phyloP scores from a whole-genome alignment of 2,113 vertebrate genomes.

The Nycticebus coucang region DNA sequence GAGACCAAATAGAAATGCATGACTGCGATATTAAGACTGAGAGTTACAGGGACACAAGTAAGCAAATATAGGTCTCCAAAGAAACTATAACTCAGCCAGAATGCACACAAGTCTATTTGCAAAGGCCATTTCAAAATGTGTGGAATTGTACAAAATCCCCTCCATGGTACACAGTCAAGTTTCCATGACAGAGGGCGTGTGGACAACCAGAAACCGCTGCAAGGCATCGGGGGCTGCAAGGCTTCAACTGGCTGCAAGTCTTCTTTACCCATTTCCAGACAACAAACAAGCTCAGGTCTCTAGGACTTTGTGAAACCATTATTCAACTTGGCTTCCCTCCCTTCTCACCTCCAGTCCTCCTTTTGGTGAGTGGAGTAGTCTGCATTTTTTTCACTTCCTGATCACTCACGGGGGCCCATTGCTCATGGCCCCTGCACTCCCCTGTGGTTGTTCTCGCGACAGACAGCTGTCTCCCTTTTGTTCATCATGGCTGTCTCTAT shows the following conservation, averaged over 20 bases:
- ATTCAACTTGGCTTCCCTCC: background rate
- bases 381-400: background rate
- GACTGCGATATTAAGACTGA: conserved; percentile 47
- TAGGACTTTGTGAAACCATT: background rate
- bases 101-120: background rate
- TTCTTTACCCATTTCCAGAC: background rate
- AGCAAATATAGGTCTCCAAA: conserved; percentile 48
- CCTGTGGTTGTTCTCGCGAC: background rate
- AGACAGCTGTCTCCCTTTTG: background rate
- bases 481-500: background rate
- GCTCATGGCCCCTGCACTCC: background rate
- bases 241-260: background rate
- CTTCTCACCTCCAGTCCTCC: background rate
- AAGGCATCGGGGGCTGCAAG: background rate
- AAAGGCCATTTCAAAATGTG: conserved; percentile 50
- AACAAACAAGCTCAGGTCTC: background rate
- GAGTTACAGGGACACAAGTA: conserved; percentile 30
- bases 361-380: background rate
- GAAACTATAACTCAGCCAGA: conserved; percentile 44
- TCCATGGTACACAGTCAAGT: background rate
- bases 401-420: too few species aligned
- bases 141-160: background rate
- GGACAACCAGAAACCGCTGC: background rate
- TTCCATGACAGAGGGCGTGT: background rate
- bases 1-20: conserved; percentile 44